Percentiles rank a stretch among this genome's conserved stretches.
These are phyloP conservation scores for Gambusia yucatana DNA, from an alignment of 2,797 vertebrate genomes.

Conservation along the genomic window DNA sequence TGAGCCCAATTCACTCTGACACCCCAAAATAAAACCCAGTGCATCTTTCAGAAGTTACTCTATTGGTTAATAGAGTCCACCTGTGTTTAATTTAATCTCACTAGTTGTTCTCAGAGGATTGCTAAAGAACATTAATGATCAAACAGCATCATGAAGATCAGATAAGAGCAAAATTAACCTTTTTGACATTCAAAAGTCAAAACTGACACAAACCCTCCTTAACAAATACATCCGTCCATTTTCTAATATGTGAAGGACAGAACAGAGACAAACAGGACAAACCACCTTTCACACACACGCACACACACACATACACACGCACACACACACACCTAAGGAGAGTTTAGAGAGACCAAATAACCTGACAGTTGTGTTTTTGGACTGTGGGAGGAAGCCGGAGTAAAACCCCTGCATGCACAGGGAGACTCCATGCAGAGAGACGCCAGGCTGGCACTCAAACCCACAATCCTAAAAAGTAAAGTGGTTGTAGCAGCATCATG, in stretches of 20 bases:
- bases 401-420: too few species aligned
- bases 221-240: not conserved
- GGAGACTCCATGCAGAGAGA: too few species aligned
- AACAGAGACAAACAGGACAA: too few species aligned
- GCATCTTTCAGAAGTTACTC: not conserved
- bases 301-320: too few species aligned
- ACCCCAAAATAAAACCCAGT: not conserved
- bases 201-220: not conserved
- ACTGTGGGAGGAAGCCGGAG: too few species aligned
- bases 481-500: not conserved
- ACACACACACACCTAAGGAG: too few species aligned
- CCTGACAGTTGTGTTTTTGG: too few species aligned
- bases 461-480: not conserved
- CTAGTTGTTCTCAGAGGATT: not conserved
- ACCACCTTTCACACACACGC: too few species aligned
- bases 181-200: not conserved
- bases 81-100: not conserved
- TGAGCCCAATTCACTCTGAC: not conserved
- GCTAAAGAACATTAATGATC: not conserved
- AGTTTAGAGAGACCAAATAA: too few species aligned
- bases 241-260: too few species aligned
- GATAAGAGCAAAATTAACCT: not conserved
- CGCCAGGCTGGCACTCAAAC: too few species aligned
- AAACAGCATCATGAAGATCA: not conserved
- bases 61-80: not conserved